phyloP scores from a whole-genome alignment of 2,113 vertebrate species.

The Nyctereutes procyonoides region DNA sequence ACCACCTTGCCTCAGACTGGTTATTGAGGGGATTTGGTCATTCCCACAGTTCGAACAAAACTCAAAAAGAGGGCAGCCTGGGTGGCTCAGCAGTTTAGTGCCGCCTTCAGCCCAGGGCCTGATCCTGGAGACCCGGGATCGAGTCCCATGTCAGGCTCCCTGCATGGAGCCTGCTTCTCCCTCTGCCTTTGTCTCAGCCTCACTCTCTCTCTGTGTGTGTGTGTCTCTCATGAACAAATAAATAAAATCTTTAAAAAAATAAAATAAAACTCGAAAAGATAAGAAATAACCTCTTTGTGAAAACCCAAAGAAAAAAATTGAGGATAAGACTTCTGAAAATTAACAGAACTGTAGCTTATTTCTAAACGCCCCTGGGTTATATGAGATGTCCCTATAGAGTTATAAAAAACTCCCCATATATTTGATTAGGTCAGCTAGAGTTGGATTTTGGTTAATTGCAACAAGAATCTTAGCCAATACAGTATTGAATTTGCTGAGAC shows the following conservation, averaged over 20 bases:
- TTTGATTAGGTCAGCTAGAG: not conserved
- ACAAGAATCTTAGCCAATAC: not conserved
- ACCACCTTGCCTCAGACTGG: not conserved
- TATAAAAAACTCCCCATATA: not conserved
- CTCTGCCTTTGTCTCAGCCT: too few species aligned
- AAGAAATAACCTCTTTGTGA: not conserved
- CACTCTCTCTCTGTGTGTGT: too few species aligned
- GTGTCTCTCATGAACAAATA: too few species aligned
- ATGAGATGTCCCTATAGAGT: not conserved
- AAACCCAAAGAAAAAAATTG: not conserved
- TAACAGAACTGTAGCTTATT: not conserved
- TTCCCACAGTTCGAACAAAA: not conserved
- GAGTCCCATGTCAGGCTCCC: too few species aligned
- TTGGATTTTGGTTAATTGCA: not conserved
- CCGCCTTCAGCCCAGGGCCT: too few species aligned
- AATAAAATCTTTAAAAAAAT: too few species aligned
- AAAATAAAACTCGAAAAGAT: not conserved
- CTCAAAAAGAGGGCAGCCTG: not conserved
- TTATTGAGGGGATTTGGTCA: not conserved
- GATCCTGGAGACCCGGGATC: too few species aligned
- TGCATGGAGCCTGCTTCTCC: too few species aligned
- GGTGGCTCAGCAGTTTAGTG: too few species aligned
- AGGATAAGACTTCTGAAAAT: not conserved
- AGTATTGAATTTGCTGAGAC: not conserved
- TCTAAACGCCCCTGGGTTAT: not conserved